Base-by-base conservation (phyloP, 53 echinoderm and acorn worm species). In the Arbacia lixula region DNA sequence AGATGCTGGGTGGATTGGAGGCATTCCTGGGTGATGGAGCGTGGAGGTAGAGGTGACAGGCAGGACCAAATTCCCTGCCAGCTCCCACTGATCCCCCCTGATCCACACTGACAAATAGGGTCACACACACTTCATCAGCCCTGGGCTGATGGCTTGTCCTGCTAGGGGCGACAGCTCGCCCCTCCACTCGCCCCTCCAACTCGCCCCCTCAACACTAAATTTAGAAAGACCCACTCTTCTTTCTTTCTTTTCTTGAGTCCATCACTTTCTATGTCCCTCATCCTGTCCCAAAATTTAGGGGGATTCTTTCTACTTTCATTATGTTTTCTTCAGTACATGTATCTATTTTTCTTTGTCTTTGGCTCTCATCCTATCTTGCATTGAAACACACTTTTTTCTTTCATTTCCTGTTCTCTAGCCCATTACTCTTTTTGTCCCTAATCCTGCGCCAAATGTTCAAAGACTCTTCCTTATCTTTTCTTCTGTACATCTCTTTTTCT, bases 101-200 rank as follows among this genome's bases (percentile, higher is more conserved):
- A 71, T 71, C 72, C 72, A 19, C 72, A 71, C 72, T 71, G 72
- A 71, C 72, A 71, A 71, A 71, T 71, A 71, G 72, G 72, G 72
- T 71, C 72, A 71, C 43, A 26, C 29, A 71, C 42, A 49, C 72
- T 71, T 71, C 72, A 71, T 19, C 72, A 20, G 17, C 43, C 42
- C 42, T 12, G 17, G 17, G 42, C 29, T 71, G 72, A 71, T 16
- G 72, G 72, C 27, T 10, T 49, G 43, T 8, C 72, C 29, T 71
- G 72, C 72, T 46, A 41, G 29, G 3, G 72, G 72, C 72, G 72
- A 71, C 72, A 71, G 49, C 72, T 71, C 36, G 21, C 38, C 38
- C 66, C 36, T 66, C 66, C 66, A 5, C 3, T n/a, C 66, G 66
- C 66, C 66, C 8, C 49, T 8, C 49, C 49, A 46, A 46, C 8